These are phyloP conservation scores for Drosophila setifemur DNA, from an alignment of 1,140 invertebrate genomes.

Conservation along the genomic window DNA sequence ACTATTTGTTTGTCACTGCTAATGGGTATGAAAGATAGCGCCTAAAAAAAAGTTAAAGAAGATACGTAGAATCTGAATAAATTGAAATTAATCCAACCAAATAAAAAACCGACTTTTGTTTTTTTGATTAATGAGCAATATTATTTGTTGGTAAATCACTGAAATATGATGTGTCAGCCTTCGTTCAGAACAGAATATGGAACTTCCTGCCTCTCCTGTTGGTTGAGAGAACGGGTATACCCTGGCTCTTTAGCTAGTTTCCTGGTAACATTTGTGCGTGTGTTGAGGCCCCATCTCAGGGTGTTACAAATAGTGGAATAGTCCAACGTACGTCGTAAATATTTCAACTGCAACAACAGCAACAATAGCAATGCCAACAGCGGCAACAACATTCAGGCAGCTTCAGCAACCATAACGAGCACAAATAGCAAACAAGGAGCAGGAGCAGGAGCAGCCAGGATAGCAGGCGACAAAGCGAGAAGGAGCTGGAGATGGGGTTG, in stretches of 20 bases:
- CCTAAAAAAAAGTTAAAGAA: background rate
- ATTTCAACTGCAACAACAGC: slow-evolving; percentile 80
- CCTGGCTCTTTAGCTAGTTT: background rate
- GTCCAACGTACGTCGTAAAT: slow-evolving; percentile 80
- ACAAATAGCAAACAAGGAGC: slow-evolving; percentile 70
- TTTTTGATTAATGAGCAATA: too few relatives aligned
- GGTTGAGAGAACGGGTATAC: too few relatives aligned
- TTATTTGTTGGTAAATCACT: too few relatives aligned
- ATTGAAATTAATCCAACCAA: too few relatives aligned
- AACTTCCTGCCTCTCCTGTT: too few relatives aligned
- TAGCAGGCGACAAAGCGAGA: background rate
- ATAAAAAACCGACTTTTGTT: too few relatives aligned
- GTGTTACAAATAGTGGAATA: slow-evolving; percentile 77
- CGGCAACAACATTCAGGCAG: slow-evolving; percentile 36
- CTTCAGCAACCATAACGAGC: slow-evolving; percentile 65
- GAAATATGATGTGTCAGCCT: too few relatives aligned
- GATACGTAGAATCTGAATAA: too few relatives aligned
- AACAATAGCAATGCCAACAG: slow-evolving; percentile 63
- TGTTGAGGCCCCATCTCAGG: slow-evolving; percentile 49
- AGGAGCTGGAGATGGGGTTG: background rate
- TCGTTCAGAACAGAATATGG: too few relatives aligned
- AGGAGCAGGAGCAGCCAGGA: background rate
- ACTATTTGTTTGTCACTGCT: background rate
- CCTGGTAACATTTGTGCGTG: slow-evolving; percentile 72
- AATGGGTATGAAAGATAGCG: too few relatives aligned